Percentiles rank a stretch among this genome's conserved stretches.
These are phyloP conservation scores for Cladopsammia gracilis DNA, from an alignment of 64 coral and sea anemone species.

Conservation along the genomic window DNA sequence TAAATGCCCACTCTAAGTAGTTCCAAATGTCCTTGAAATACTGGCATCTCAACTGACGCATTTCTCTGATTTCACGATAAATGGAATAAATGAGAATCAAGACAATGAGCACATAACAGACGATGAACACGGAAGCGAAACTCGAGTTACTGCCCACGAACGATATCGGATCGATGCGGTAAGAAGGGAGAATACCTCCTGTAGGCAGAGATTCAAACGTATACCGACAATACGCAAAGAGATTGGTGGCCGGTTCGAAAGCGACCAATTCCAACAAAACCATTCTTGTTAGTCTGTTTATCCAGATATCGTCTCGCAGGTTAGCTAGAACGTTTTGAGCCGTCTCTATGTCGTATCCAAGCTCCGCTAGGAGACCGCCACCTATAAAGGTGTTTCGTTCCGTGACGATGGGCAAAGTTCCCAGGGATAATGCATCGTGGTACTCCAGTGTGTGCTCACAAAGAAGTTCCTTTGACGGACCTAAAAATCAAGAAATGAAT, in stretches of 20 bases:
- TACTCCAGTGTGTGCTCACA: slow-evolving; percentile 12
- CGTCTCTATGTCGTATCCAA: slow-evolving; percentile 54
- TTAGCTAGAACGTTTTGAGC: slow-evolving; percentile 5
- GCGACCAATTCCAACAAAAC: slow-evolving; percentile 53
- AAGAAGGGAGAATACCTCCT: slow-evolving; percentile 43
- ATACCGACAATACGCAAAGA: slow-evolving; percentile 32
- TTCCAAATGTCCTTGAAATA: slow-evolving; percentile 67
- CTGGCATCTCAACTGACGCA: background rate
- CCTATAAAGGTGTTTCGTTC: slow-evolving; percentile 22
- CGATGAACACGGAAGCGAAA: slow-evolving; percentile 36
- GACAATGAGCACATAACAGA: slow-evolving; percentile 56
- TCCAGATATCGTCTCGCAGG: slow-evolving; percentile 43
- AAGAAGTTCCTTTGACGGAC: background rate
- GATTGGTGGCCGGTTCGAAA: slow-evolving; percentile 25
- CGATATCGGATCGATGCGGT: slow-evolving; percentile 44
- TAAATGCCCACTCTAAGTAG: slow-evolving; percentile 47
- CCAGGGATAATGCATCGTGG: background rate
- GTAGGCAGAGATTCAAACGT: slow-evolving; percentile 64
- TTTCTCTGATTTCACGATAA: slow-evolving; percentile 21
- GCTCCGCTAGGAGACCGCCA: slow-evolving; percentile 51
- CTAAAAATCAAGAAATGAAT: background rate
- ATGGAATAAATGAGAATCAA: slow-evolving; percentile 57
- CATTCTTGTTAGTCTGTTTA: slow-evolving; percentile 20
- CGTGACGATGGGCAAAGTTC: background rate
- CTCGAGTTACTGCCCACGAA: slow-evolving; percentile 50